A percentile compares a stretch with the other conserved stretches of the same genome.
These are phyloP conservation scores for Mycteria americana DNA, from an alignment of 2,797 vertebrate species.

Conservation along the genomic window DNA sequence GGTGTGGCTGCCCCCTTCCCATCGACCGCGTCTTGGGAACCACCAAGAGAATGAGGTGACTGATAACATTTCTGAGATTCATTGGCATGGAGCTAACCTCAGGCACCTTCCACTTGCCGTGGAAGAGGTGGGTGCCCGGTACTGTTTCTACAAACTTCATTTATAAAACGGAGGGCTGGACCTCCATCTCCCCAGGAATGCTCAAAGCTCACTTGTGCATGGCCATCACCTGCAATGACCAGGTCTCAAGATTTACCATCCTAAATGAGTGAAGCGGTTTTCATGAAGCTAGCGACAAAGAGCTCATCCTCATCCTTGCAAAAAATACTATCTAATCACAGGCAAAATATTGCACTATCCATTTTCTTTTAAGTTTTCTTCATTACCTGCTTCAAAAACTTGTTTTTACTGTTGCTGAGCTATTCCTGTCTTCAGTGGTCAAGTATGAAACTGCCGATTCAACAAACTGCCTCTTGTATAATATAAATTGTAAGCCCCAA, in stretches of 20 bases:
- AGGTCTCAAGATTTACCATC: not conserved
- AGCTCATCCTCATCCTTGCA: not conserved
- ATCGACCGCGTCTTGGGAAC: too few relatives aligned
- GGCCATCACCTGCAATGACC: not conserved
- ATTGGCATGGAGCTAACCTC: not conserved
- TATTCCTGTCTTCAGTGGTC: not conserved
- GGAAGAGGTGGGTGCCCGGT: not conserved
- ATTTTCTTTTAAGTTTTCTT: not conserved
- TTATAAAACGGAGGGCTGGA: not conserved
- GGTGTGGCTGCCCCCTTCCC: not conserved
- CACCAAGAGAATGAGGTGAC: not conserved
- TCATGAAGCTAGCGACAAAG: not conserved
- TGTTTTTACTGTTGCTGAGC: not conserved
- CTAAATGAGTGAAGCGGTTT: not conserved
- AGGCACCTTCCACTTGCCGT: not conserved
- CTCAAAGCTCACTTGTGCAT: not conserved
- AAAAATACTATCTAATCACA: not conserved
- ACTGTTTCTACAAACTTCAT: slow-evolving; percentile 2
- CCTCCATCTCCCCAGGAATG: slow-evolving; percentile 2
- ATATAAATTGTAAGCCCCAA: not conserved
- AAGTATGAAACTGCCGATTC: not conserved
- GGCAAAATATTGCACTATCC: not conserved
- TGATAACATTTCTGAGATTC: not conserved
- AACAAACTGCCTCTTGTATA: not conserved
- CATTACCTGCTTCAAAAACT: not conserved